Evolutionary conservation across 2,113 vertebrate species (phyloP), one percentile per base, ranked within the genome.

Genomic region (Syngnathus scovelli): DNA sequence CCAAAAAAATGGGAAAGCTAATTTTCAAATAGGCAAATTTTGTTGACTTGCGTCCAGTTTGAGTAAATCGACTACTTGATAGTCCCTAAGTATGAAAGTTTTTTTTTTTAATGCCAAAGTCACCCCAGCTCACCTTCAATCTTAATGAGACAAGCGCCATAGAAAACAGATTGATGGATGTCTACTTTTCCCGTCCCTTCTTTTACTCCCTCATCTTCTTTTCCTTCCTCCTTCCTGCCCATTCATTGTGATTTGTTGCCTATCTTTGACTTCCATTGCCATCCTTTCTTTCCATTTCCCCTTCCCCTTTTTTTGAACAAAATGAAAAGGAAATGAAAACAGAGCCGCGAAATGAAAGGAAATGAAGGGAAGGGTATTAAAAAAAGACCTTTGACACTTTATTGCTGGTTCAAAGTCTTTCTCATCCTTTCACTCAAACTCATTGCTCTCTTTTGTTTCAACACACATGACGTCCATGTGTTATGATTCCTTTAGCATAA

Each of bases 401-500:
- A 23, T 23, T 23, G 11, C 10, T 12, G 52, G 8, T 54, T 54
- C 52, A 54, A 54, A 54, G 21, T 54, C 52, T 38, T 6, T 6
- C 63, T 21, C 41, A 36, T 3, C 33, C 27, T 51, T 67, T 41
- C 23, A 27, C 62, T 49, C 43, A 63, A 43, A 8, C 19, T 16
- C 7, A 13, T 12, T 18, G 39, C 12, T 1, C 1, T 11, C 8
- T 43, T 63, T 67, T 41, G 13, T 38, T 60, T 65, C 59, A 37
- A 54, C 15, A 12, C 44, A 62, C 48, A 0, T 66, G 46, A 33
- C 61, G n/a, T 71, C 58, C 49, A 70, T 52, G 70, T 78, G 55
- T 56, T 66, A 70, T 67, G 69, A 76, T 72, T 68, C 68, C 74
- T 80, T 85, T 76, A 74, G 64, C 27, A 48, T 81, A 81, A 86